Base-by-base conservation (phyloP, 2,888 invertebrate genomes). In the Nudaria mundana region DNA sequence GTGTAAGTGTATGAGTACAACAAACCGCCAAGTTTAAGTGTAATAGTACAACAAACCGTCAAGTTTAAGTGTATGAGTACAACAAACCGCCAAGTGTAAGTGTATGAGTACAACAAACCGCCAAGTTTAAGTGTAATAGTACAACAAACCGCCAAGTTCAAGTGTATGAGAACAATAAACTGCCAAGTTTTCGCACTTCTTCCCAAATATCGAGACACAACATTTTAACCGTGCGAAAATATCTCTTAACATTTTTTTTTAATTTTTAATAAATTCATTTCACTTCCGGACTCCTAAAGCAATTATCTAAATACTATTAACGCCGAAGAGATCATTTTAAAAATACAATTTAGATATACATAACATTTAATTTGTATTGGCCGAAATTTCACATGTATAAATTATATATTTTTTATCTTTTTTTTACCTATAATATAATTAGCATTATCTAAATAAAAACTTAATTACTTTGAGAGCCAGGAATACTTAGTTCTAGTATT, bases 401-500 rank as follows among this genome's bases (percentile, higher is more conserved):
- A 83, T 81, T 76, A 77, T 67, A 70, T 75, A 70, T 71, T 59
- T n/a, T n/a, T n/a, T 55, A 58, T 69, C 62, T 69, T 71, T 72
- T n/a, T n/a, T n/a, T 67, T 62, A 71, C 75, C 55, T 63, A 65
- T 61, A 63, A 48, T 56, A 56, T 59, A 56, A 74, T 76, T 78
- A 77, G 65, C 71, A 72, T 74, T 82, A 71, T 75, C 76, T 83
- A 81, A 79, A 78, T 76, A 77, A 80, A 76, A 76, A 69, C 75
- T 76, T 83, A 83, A 85, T 84, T 86, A 87, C 88, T 87, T 88
- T 86, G 87, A 87, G 88, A 88, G 88, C 88, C 88, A 79, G 87
- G 84, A 86, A 82, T 73, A 72, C 84, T 85, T 87, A 86, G 50
- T 66, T 49, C 79, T 85, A 83, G 52, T 66, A 69, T 63, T n/a